Conservation (phyloP, 2,797 vertebrate species). For the Moxostoma hubbsi region DNA sequence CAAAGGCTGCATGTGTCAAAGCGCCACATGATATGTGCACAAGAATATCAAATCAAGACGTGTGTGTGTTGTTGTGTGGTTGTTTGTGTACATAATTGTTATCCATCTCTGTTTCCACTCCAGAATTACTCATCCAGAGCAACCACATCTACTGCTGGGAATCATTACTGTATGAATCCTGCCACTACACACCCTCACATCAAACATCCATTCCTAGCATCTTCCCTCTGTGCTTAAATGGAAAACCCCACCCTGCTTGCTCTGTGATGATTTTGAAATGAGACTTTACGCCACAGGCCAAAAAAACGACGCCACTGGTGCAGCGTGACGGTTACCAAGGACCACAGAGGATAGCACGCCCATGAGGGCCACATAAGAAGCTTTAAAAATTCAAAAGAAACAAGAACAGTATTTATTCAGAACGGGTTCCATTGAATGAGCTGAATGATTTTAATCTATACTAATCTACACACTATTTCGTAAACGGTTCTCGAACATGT, state of each 20-base stretch:
- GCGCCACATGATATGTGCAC: slow-evolving; percentile 33
- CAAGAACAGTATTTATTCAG: too few species aligned
- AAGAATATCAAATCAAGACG: slow-evolving; percentile 17
- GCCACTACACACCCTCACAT: slow-evolving; percentile 47
- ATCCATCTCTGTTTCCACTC: slow-evolving; percentile 54
- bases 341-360: slow-evolving; percentile 36
- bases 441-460: too few species aligned
- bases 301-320: slow-evolving; percentile 56
- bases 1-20: neutral
- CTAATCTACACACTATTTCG: too few species aligned
- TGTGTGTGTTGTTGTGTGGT: slow-evolving; percentile 39
- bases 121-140: slow-evolving; percentile 59
- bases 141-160: slow-evolving; percentile 59
- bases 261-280: slow-evolving; percentile 64
- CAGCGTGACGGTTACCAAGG: slow-evolving; percentile 33
- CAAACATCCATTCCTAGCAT: slow-evolving; percentile 45
- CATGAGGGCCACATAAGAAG: slow-evolving; percentile 56
- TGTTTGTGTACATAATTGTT: slow-evolving; percentile 49
- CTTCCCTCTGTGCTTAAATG: slow-evolving; percentile 36
- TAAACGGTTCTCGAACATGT: too few species aligned
- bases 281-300: slow-evolving; percentile 60
- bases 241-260: slow-evolving; percentile 43
- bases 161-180: slow-evolving; percentile 44
- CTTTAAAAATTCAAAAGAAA: slow-evolving; percentile 10
- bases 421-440: too few species aligned